These are phyloP conservation scores for Cephonodes hylas DNA, from an alignment of 2,888 invertebrate genomes.

Conservation along the genomic window DNA sequence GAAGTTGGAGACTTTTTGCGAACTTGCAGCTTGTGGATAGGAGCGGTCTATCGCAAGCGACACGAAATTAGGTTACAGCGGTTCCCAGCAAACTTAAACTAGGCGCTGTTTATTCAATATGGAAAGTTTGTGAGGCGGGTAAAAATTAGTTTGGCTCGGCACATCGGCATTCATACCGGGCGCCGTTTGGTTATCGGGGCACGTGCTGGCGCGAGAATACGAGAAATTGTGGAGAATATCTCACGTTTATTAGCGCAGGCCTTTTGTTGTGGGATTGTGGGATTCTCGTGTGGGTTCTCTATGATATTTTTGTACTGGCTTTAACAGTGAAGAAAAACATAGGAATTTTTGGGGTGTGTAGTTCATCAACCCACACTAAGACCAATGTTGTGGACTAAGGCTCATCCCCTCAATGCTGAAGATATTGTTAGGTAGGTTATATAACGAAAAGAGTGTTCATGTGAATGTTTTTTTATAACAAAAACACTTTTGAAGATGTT, in stretches of 20 bases:
- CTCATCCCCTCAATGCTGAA: no score
- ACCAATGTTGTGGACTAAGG: no score
- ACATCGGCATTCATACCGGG: background rate
- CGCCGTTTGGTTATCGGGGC: conserved; percentile 11
- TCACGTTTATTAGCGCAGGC: background rate
- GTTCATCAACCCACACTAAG: no score
- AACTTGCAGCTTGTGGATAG: background rate
- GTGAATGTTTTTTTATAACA: no score
- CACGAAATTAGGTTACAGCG: background rate
- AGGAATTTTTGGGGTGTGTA: no score
- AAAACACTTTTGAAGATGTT: no score
- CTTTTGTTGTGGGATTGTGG: background rate
- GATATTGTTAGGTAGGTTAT: no score
- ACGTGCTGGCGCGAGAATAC: conserved; percentile 9
- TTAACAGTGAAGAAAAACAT: no score
- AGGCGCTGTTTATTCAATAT: conserved; percentile 3
- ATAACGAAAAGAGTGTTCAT: no score
- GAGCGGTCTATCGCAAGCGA: background rate
- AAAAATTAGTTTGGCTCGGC: conserved; percentile 3
- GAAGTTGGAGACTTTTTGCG: background rate
- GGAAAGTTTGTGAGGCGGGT: background rate
- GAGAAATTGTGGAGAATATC: background rate
- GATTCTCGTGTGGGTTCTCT: background rate
- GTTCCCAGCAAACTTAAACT: background rate
- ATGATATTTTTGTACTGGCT: no score